Percentiles rank a stretch among this genome's conserved stretches.
Evolutionary conservation across 2,113 vertebrate genomes (phyloP).

Genomic region (Smithornis capensis): DNA sequence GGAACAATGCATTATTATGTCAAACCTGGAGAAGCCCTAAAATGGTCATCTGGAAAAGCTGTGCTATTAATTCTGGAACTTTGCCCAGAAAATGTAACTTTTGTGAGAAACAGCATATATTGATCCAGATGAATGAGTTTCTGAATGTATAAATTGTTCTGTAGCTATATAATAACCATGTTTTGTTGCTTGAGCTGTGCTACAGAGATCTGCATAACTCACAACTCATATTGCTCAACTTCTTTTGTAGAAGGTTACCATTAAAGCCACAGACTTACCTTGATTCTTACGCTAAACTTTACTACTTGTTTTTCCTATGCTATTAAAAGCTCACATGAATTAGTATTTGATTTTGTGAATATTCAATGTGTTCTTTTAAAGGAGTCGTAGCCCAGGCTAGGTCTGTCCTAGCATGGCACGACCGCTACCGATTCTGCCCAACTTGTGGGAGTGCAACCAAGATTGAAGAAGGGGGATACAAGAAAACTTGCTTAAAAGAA

Average conservation of each 20-base stretch:
- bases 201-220: background rate
- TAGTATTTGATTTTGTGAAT: background rate
- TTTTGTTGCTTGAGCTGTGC: background rate
- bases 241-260: background rate
- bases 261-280: background rate
- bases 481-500: conserved; percentile 85
- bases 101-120: background rate
- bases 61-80: background rate
- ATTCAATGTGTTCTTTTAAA: conserved; percentile 56
- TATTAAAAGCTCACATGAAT: background rate
- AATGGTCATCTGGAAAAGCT: background rate
- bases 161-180: background rate
- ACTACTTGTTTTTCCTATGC: background rate
- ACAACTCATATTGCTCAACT: background rate
- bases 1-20: background rate
- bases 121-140: background rate
- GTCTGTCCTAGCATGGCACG: conserved; percentile 89
- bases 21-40: background rate
- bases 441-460: conserved; percentile 85
- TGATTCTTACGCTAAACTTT: background rate
- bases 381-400: conserved; percentile 90
- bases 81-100: background rate
- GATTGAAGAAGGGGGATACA: conserved; percentile 87
- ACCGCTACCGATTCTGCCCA: conserved; percentile 86
- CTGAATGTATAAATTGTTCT: background rate